phyloP scores from a whole-genome alignment of 2,797 vertebrate genomes.

The Muraenolepis orangiensis region DNA sequence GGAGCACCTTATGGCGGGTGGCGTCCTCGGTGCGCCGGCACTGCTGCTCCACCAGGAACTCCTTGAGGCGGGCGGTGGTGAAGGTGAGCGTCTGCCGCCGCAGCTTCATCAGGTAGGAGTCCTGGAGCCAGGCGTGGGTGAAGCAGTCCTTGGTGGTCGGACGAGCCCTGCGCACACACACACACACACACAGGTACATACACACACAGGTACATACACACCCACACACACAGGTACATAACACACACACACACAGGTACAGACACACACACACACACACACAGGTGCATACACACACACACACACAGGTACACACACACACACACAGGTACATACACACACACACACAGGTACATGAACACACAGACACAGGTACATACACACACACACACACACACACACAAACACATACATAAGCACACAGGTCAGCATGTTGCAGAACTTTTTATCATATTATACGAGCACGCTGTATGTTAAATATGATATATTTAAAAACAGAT shows the following conservation, averaged over 20 bases:
- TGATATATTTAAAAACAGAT: not conserved
- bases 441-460: not conserved
- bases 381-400: too few species aligned
- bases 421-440: not conserved
- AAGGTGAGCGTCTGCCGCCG: slow-evolving; percentile 94
- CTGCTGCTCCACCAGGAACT: slow-evolving; percentile 88
- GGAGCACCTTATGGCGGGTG: slow-evolving; percentile 93
- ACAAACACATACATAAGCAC: not conserved
- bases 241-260: too few species aligned
- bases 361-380: too few species aligned
- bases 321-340: not conserved
- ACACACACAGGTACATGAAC: too few species aligned
- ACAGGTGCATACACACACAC: too few species aligned
- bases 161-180: slow-evolving; percentile 78
- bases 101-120: slow-evolving; percentile 95
- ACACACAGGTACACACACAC: not conserved
- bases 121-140: slow-evolving; percentile 91
- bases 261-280: too few species aligned
- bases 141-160: slow-evolving; percentile 88
- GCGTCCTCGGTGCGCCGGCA: slow-evolving; percentile 74
- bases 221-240: not conserved
- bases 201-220: slow-evolving; percentile 1
- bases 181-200: not conserved
- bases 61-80: slow-evolving; percentile 87
- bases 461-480: not conserved